Conservation (phyloP, 2,113 vertebrate genomes). For the Alexandromys fortis region DNA sequence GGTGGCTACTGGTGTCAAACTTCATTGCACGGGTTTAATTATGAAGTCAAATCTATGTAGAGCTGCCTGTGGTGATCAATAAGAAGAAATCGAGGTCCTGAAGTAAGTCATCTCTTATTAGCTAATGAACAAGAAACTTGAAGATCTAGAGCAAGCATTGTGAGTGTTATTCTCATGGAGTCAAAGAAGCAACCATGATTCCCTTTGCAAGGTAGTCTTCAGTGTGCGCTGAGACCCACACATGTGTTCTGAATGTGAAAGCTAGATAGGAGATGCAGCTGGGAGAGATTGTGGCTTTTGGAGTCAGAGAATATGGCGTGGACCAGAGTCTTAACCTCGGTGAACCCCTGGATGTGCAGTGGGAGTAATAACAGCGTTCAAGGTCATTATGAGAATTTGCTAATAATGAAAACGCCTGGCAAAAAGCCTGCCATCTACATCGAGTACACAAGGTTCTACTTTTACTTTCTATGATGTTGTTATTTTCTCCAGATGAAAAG, state of each 20-base stretch:
- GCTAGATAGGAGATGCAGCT: background rate
- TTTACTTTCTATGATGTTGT: background rate
- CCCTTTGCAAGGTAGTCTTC: background rate
- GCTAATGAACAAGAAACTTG: background rate
- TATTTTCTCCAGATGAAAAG: constrained; percentile 55
- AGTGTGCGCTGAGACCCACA: fast-evolving
- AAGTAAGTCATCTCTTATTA: background rate
- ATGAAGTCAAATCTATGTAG: background rate
- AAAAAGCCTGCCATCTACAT: background rate
- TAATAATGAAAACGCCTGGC: background rate
- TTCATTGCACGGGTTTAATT: background rate
- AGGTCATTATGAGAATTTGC: background rate
- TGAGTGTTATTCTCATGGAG: background rate
- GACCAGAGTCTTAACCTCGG: background rate
- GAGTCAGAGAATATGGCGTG: background rate
- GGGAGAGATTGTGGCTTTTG: background rate
- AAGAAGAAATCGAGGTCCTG: background rate
- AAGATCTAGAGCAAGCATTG: background rate
- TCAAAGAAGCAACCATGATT: background rate
- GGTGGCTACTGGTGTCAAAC: background rate
- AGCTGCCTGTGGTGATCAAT: background rate
- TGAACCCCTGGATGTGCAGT: background rate
- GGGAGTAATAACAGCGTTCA: background rate
- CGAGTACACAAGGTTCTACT: background rate
- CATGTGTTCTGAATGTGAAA: background rate